Evolutionary conservation across 1,140 invertebrate genomes (phyloP).

Genomic region (Drosophila pseudoobscura): DNA sequence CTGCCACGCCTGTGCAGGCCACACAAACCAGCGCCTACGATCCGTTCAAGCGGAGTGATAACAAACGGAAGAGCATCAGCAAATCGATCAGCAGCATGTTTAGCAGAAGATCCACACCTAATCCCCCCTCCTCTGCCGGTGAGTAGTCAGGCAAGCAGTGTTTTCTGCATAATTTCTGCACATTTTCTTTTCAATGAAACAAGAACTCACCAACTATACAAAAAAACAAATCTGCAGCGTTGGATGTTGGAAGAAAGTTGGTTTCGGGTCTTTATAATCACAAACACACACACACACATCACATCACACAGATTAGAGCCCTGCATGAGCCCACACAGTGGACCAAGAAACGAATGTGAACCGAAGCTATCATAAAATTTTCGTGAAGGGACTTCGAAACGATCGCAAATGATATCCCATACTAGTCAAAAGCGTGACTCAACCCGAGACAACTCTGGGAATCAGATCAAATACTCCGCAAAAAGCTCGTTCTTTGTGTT

Average conservation of each 20-base stretch:
- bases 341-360: too few species aligned
- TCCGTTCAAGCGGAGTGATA: slow-evolving; percentile 86
- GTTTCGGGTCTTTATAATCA: slow-evolving; percentile 59
- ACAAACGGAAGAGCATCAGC: slow-evolving; percentile 89
- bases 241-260: slow-evolving; percentile 70
- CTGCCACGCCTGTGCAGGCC: slow-evolving; percentile 77
- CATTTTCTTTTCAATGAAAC: slow-evolving; percentile 45
- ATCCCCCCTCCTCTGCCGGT: slow-evolving; percentile 26
- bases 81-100: slow-evolving; percentile 90
- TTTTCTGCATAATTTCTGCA: slow-evolving; percentile 33
- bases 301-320: slow-evolving; percentile 13
- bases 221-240: slow-evolving; percentile 53
- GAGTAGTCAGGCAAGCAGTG: slow-evolving; percentile 18
- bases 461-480: too few species aligned
- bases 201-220: slow-evolving; percentile 27
- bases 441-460: too few species aligned
- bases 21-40: slow-evolving; percentile 82
- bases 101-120: slow-evolving; percentile 83
- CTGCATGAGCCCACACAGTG: slow-evolving; percentile 14
- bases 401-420: not conserved
- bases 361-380: too few species aligned
- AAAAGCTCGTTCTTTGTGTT: too few species aligned
- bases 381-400: too few species aligned
- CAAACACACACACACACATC: slow-evolving; percentile 37
- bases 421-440: too few species aligned